Base-by-base conservation (phyloP, 2,113 vertebrate genomes). In the Gallinago paraguaiae region DNA sequence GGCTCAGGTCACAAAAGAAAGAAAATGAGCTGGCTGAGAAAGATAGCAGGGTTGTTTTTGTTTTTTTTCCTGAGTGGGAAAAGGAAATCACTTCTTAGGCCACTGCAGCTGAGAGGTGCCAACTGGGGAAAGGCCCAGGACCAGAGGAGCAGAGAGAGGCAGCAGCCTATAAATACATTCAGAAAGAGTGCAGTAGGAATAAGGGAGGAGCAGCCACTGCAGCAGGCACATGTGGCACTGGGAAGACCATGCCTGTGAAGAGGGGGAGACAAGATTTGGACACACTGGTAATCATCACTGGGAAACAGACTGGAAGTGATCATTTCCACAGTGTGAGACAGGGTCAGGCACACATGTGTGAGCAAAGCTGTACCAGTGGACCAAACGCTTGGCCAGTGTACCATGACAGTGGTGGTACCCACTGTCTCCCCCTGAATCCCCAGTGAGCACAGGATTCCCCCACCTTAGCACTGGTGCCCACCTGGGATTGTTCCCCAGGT, bases 1-100 rank as follows among this genome's bases (percentile, higher is more conserved):
- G 39, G 31, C 43, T 89, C 33, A 63, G 71, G 91, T 91, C 77
- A 90, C 41, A 28, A 92, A 84, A 89, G 72, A 88, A 85, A 83
- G 59, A 65, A 83, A 71, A 79, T 0, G 11, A 69, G 50, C 46
- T 67, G 39, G 35, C 43, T 78, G 43, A 60, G 69, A 89, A 72
- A 86, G 79, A 84, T 2, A 86, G 48, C 33, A 57, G 74, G 31
- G 8, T 39, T 39, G n/a, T 39, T 39, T 0, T 1, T 83, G 81
- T 71, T 48, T 48, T 48, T 90, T 59, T 70, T 86, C 39, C 46
- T 72, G 33, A 1, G 1, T 61, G 48, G 39, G 61, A 82, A 63
- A 33, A 92, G 25, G n/a, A 61, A 84, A 76, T 10, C 28, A 33
- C 16, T 86, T 25, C 31, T 59, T 22, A 46, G 75, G 33, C 57